Conservation (phyloP, 2,797 vertebrate species). For the Pseudochromis fuscus region DNA sequence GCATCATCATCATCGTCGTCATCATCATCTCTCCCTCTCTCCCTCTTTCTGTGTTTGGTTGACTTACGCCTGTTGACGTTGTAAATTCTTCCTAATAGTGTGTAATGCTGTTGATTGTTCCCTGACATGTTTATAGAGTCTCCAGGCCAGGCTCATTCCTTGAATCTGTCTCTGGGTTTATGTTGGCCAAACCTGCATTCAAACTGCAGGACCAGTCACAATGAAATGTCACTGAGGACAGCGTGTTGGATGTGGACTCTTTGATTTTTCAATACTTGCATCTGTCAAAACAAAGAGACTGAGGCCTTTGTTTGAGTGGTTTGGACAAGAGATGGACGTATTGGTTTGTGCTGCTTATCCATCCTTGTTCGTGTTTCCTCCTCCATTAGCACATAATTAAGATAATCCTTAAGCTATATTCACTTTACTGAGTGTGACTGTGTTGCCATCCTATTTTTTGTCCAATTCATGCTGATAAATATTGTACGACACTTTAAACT, state of each 20-base stretch:
- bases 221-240: constrained; percentile 40
- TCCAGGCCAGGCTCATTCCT: constrained; percentile 41
- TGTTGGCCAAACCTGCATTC: constrained; percentile 29
- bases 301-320: not conserved
- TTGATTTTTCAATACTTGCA: no score
- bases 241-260: constrained; percentile 25
- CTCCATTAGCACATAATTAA: constrained; percentile 9
- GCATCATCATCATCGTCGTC: no score
- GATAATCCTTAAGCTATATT: not conserved
- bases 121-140: constrained; percentile 62
- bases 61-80: constrained; percentile 32
- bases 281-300: no score
- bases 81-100: constrained; percentile 63
- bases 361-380: not conserved
- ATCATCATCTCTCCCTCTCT: not conserved
- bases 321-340: constrained; percentile 5
- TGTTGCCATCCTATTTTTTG: not conserved
- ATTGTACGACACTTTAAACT: constrained; percentile 12
- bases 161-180: constrained; percentile 24
- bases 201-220: constrained; percentile 22
- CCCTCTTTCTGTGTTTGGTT: constrained; percentile 1
- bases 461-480: not conserved
- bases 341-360: not conserved
- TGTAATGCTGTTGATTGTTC: constrained; percentile 48
- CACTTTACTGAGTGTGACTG: not conserved